Evolutionary conservation across 2,888 invertebrate species (phyloP), one percentile per base, ranked within the genome.

Genomic region (Apoderus coryli): DNA sequence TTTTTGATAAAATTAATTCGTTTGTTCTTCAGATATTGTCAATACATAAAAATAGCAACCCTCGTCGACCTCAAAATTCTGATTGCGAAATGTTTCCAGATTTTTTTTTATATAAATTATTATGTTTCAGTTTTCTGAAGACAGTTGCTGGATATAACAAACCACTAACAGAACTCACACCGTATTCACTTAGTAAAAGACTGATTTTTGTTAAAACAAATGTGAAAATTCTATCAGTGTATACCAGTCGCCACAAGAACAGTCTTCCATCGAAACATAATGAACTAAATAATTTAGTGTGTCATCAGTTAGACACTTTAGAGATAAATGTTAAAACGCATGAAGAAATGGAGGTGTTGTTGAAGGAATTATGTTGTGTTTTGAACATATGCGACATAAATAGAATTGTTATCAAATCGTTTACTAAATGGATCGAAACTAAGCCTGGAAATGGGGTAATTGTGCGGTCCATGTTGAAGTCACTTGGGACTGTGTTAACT

Each of bases 191-290:
- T 7, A 52, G 58, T 25, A 74, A 74, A 45, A 60, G 74, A 29
- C 67, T 67, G 44, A 61, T 68, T 45, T 76, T 64, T 41, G 61
- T 75, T 10, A 64, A 70, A 37, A 66, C 69, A 24, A 62, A 65
- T 28, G 62, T 69, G 1, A 71, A 72, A 49, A 52, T 75, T 32
- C 48, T 76, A 19, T 56, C 67, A 3, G 64, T 65, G 9, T 65
- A 63, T 39, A 57, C 64, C 3, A 65, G 63, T 25, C 55, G 64
- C 25, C 57, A 68, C 44, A 71, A 69, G 46, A 52, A 59, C 16
- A 46, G 62, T 22, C 46, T 67, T 3, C 53, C 60, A 3, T 56
- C 59, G 6, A 64, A 64, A 44, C 57, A 59, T 27, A 58, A 57
- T 38, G 61, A 63, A 31, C 60, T 71, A 29, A 57, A 55, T 14